A percentile compares a stretch with the other conserved stretches of the same genome.
Conservation (phyloP, 2,888 invertebrate genomes). For the Uropetala carovei region DNA sequence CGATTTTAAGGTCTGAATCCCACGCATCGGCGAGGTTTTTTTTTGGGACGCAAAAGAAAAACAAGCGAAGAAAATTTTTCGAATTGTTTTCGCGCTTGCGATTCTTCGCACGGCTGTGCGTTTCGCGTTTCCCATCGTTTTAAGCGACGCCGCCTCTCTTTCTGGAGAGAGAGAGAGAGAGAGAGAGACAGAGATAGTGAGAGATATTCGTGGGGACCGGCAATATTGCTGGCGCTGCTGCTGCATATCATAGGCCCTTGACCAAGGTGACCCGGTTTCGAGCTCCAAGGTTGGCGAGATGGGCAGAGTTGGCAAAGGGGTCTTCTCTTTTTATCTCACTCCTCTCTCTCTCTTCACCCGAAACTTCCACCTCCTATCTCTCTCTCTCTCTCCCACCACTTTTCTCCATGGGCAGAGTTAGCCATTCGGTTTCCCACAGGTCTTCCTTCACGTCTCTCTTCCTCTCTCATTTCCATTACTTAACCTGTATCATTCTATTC, state of each 20-base stretch:
- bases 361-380: neutral
- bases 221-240: neutral
- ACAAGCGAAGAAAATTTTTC: no score
- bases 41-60: no score
- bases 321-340: neutral
- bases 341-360: neutral
- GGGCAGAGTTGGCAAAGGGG: constrained; percentile 1
- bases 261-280: constrained; percentile 59
- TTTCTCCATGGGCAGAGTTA: neutral
- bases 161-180: neutral
- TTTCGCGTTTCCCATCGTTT: no score
- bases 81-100: no score
- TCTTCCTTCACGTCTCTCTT: neutral
- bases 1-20: no score
- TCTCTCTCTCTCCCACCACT: neutral
- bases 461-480: neutral
- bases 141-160: no score
- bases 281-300: constrained; percentile 61
- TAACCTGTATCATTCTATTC: neutral
- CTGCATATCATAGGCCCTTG: constrained; percentile 3
- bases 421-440: neutral
- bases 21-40: no score
- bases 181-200: neutral
- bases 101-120: no score
- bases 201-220: neutral